phyloP scores from a whole-genome alignment of 2,113 vertebrate species.

The Apodemus speciosus region DNA sequence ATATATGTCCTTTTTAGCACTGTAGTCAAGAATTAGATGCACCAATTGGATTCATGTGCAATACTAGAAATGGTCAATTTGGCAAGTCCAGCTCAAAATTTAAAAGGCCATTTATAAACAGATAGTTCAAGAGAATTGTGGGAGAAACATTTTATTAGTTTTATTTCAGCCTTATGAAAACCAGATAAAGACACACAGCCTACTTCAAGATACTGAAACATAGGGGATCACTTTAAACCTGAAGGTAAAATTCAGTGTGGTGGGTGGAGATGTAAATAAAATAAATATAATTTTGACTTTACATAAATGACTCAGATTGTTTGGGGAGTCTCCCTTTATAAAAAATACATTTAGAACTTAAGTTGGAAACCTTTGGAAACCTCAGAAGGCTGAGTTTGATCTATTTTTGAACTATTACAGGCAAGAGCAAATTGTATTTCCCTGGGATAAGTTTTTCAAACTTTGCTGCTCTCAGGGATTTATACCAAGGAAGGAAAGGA shows the following conservation, averaged over 20 bases:
- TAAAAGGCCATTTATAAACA: slow-evolving; percentile 66
- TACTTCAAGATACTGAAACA: neutral
- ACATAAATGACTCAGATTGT: slow-evolving; percentile 45
- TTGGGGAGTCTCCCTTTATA: neutral
- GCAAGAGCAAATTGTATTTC: neutral
- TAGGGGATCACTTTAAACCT: slow-evolving; percentile 38
- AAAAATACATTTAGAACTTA: slow-evolving; percentile 8
- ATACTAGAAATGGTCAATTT: slow-evolving; percentile 54
- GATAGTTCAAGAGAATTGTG: slow-evolving; percentile 42
- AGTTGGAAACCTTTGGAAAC: slow-evolving; percentile 20
- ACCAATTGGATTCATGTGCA: neutral
- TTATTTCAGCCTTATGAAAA: slow-evolving; percentile 37
- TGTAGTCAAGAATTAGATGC: slow-evolving; percentile 48
- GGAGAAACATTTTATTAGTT: slow-evolving; percentile 60
- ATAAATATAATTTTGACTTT: slow-evolving; percentile 61
- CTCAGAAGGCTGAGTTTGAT: slow-evolving; percentile 13
- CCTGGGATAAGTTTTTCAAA: neutral
- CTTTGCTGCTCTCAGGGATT: neutral
- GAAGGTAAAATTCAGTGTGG: slow-evolving; percentile 31
- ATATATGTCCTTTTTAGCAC: slow-evolving; percentile 51
- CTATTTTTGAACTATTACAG: slow-evolving; percentile 2
- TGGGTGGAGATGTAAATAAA: neutral
- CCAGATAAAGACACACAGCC: slow-evolving; percentile 13
- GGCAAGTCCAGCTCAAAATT: slow-evolving; percentile 58
- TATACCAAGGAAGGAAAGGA: neutral